phyloP scores from a whole-genome alignment of 2,888 invertebrate genomes.

The Cordilura impudica region DNA sequence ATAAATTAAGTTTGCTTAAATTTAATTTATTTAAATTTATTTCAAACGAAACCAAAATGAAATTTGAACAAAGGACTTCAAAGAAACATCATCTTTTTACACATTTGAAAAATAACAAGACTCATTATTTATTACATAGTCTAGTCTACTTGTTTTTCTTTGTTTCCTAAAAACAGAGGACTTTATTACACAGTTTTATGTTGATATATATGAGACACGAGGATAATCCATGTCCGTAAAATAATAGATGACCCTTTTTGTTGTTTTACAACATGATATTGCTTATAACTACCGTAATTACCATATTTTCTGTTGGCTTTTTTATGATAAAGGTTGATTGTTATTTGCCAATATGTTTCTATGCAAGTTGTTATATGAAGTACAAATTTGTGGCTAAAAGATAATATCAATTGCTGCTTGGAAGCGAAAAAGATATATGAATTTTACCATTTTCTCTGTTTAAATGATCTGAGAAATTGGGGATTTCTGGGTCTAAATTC shows the following conservation, averaged over 20 bases:
- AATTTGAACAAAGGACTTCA: neutral
- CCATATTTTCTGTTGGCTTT: neutral
- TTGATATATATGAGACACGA: neutral
- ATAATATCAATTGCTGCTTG: neutral
- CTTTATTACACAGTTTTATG: neutral
- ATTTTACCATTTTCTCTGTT: neutral
- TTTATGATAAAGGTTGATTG: constrained; percentile 19
- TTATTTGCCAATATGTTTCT: neutral
- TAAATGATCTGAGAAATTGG: neutral
- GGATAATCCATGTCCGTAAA: neutral
- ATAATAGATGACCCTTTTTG: constrained; percentile 14
- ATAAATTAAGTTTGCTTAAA: neutral
- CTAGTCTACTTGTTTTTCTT: constrained; percentile 2
- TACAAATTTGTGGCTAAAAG: neutral
- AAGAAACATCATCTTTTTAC: neutral
- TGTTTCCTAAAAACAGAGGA: neutral
- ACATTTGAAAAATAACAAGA: neutral
- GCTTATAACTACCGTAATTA: constrained; percentile 21
- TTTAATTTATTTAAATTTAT: neutral
- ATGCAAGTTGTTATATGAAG: constrained; percentile 15
- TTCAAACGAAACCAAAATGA: neutral
- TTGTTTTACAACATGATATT: neutral
- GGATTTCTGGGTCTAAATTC: too few relatives aligned
- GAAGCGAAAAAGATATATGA: constrained; percentile 2
- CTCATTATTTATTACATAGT: constrained; percentile 8